Base-by-base conservation (phyloP, 1,140 invertebrate species). In the Tetramorium alpestre region DNA sequence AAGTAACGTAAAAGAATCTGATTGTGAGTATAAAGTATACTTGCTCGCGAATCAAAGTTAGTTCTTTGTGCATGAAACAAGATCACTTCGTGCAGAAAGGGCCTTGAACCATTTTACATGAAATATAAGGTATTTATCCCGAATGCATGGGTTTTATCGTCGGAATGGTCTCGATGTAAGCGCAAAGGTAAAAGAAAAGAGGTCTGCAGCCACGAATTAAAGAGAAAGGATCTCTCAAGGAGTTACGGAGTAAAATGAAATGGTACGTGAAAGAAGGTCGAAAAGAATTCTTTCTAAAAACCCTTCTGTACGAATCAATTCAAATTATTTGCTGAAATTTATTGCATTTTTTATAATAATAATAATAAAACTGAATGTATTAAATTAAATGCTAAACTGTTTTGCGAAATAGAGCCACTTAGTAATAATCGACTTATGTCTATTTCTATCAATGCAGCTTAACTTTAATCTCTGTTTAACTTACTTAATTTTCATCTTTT, bases 171-270 rank as follows among this genome's bases (percentile, higher is more conserved):
- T 22, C 22, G 18, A n/a, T 56, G 13, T 8, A 54, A 2, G 0
- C 3, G 10, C 6, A 6, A 16, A 67, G 18, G 22, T 11, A 70
- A 28, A 70, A 69, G 64, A 81, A 69, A 80, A 81, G n/a, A 70
- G 38, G 16, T 22, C 78, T 13, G 38, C 1, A 28, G 38, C 33
- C 28, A 51, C 64, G 33, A 81, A 81, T 81, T 81, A 81, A 81
- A 81, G 78, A 81, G 65, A 81, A 81, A 81, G 78, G 28, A 67
- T 38, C 47, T 51, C 4, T 58, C 51, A 28, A 44, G 38, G n/a
- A 75, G 33, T 76, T 51, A 38, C 11, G 44, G 7, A 80, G 8
- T 56, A 70, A 81, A 51, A 81, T 56, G 38, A 54, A 18, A 41
- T 44, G 8, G 22, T 56, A 81, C 10, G 16, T 8, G 16, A 2